Evolutionary conservation across 2,113 vertebrate species (phyloP), one percentile per base, ranked within the genome.

Genomic region (Equus quagga): DNA sequence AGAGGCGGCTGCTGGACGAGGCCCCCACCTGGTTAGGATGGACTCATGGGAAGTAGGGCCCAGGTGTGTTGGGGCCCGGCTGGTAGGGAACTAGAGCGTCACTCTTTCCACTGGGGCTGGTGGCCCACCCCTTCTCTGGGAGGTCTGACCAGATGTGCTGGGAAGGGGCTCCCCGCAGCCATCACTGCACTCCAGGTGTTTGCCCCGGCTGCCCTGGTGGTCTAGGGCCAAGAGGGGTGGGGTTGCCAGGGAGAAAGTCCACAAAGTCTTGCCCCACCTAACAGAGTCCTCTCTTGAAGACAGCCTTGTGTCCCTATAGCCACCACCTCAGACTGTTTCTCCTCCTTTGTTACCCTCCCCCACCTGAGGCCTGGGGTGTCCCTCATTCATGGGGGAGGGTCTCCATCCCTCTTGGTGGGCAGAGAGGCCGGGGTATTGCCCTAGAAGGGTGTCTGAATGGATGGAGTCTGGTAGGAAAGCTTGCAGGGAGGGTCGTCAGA

Each of bases 131-230:
- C 44, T 88, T 87, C 91, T 86, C 91, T 89, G 97, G 96, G 97
- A 97, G 95, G 97, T 96, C 97, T 94, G 91, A 64, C 97, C 98
- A 97, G 91, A 97, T 98, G 97, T 98, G 73, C 60, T 80, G 33
- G 67, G 64, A 80, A 54, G 73, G 80, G 92, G 73, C 62, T 93
- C 73, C 75, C 80, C 49, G 33, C 15, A 80, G 64, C 65, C 95
- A 76, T 93, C 5, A 0, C 91, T 54, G 80, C 15, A 26, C 58
- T 84, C 94, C 96, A 97, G 95, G 91, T 97, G 93, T 96, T 96
- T 70, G 81, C 69, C 89, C 92, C 41, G 9, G 75, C 93, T 93
- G 82, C 86, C 44, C 94, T 79, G 96, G 96, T 97, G 94, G 97
- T 98, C 96, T 86, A 28, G 72, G 84, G 62, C 91, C 69, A 85